phyloP scores from a whole-genome alignment of 2,797 vertebrate genomes.

The Basileuterus tristriatus region DNA sequence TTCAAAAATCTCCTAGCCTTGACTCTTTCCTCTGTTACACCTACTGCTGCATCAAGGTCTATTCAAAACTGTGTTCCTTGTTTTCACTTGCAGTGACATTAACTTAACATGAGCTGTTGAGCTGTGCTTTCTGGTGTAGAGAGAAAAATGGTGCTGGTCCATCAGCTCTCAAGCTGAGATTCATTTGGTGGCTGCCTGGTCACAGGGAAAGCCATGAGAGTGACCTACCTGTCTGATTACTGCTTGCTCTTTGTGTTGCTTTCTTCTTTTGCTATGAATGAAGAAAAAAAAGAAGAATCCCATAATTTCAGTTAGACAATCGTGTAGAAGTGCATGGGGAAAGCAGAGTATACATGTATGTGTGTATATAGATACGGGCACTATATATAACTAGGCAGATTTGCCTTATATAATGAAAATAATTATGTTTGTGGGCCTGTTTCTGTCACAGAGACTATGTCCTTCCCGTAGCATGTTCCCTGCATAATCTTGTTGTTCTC shows the following conservation, averaged over 20 bases:
- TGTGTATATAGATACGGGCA: accelerated
- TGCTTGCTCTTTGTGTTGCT: background rate
- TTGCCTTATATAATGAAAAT: background rate
- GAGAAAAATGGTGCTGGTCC: accelerated
- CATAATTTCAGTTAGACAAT: background rate
- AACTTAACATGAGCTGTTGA: background rate
- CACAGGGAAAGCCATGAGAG: background rate
- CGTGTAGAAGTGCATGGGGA: background rate
- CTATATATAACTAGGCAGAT: background rate
- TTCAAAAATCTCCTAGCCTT: background rate
- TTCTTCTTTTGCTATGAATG: background rate
- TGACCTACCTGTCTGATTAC: background rate
- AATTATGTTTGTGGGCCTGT: background rate
- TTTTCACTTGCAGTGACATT: background rate
- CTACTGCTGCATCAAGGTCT: background rate
- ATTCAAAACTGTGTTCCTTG: background rate
- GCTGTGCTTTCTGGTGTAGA: background rate
- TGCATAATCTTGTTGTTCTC: background rate
- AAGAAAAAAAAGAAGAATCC: background rate
- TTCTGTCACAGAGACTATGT: accelerated
- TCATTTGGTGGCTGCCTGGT: background rate
- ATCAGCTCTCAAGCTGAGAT: background rate
- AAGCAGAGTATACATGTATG: background rate
- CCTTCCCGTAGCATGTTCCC: background rate
- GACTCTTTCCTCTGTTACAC: background rate